Evolutionary conservation across 2,113 vertebrate genomes (phyloP), one percentile per base, ranked within the genome.

Genomic region (Galeopterus variegatus): DNA sequence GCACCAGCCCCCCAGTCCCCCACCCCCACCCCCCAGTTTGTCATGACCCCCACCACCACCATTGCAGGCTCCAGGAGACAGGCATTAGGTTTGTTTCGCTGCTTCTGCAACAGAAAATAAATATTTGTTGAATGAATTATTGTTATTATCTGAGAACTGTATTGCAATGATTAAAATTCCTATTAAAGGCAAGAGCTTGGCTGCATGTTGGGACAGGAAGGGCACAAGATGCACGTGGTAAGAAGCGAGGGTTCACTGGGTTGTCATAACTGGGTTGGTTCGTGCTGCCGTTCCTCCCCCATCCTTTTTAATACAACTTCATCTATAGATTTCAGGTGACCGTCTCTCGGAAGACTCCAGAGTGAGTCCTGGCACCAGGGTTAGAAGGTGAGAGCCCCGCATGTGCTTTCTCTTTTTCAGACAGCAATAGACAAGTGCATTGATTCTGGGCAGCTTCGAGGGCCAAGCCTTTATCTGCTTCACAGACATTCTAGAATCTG

Each of bases 111-210:
- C 5, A 67, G 83, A 89, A 84, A 88, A 86, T 26, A 88, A 64
- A 75, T 80, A 70, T 58, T 85, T 79, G 73, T 94, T 10, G 8
- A 69, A 24, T 62, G 72, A 69, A 77, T 84, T 33, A 50, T 56
- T 84, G 58, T 24, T 24, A 36, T 75, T 56, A 31, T 75, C n/a
- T 90, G 69, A 90, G 76, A 50, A 48, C 19, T 48, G 17, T 56
- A 26, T 48, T 52, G 3, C 6, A 18, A 6, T 48, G n/a, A 76
- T 75, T 48, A 64, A 62, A 62, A 67, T 69, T 88, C 23, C 54
- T 31, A 48, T 70, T 36, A 84, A 93, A 89, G 54, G 24, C 17
- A 28, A 52, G 73, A 81, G 50, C 70, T 28, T 69, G 56, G 23
- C 5, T 14, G 64, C 1, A 8, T 15, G 3, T 26, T 23, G 12